A percentile compares a stretch with the other conserved stretches of the same genome.
Conservation (phyloP, 92 coral and sea anemone species). For the Micromussa lordhowensis region DNA sequence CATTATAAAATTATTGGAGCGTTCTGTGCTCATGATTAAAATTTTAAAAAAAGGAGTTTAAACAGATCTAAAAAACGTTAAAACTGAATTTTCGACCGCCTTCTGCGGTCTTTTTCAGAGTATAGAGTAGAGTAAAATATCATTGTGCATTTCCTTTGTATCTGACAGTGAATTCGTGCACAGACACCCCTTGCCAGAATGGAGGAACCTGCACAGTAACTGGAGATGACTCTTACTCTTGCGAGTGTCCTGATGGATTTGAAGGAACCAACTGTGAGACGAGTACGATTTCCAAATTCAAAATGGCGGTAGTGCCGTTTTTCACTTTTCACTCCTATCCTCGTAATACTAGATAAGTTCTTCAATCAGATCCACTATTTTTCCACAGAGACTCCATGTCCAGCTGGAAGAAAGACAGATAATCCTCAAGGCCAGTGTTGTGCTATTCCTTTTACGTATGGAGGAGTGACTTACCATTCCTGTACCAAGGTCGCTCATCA, state of each 20-base stretch:
- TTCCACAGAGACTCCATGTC: not conserved
- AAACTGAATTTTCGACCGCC: no score
- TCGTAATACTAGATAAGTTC: not conserved
- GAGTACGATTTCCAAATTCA: not conserved
- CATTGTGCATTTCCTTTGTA: not conserved
- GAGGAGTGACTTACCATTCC: not conserved
- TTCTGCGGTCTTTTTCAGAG: no score
- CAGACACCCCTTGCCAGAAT: constrained; percentile 4
- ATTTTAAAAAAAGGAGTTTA: no score
- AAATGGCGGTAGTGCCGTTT: not conserved
- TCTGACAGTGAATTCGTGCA: not conserved
- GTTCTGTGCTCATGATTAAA: no score
- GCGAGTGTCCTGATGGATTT: not conserved
- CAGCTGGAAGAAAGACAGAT: not conserved
- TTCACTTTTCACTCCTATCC: not conserved
- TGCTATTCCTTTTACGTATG: not conserved
- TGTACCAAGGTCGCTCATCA: not conserved
- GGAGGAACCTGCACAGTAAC: constrained; percentile 5
- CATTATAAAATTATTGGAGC: no score
- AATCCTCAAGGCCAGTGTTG: not conserved
- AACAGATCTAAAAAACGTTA: no score
- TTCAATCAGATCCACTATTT: not conserved
- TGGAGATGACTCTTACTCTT: constrained; percentile 9
- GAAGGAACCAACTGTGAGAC: not conserved
- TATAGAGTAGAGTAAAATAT: no score